A percentile compares a stretch with the other conserved stretches of the same genome.
Evolutionary conservation across 2,113 vertebrate species (phyloP).

Genomic region (Tragelaphus scriptus): DNA sequence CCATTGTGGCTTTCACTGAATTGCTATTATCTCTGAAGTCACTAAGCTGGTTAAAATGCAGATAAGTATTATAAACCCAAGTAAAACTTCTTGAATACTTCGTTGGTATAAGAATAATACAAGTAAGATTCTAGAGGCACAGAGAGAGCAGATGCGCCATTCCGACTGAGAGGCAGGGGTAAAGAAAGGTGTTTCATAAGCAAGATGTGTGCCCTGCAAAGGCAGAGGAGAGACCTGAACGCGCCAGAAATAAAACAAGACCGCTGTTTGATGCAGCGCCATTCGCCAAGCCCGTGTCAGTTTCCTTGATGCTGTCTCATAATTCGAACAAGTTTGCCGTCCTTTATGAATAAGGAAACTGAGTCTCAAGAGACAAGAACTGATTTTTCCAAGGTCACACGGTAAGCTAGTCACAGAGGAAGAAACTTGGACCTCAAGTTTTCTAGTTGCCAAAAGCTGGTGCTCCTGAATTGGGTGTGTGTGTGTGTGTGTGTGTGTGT

Average conservation of each 20-base stretch:
- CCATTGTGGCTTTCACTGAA: neutral
- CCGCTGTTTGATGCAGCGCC: neutral
- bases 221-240: neutral
- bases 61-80: neutral
- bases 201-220: neutral
- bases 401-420: neutral
- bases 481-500: neutral
- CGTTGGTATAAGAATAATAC: neutral
- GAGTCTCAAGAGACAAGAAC: neutral
- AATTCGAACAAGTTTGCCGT: neutral
- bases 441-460: neutral
- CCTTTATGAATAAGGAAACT: neutral
- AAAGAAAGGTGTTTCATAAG: neutral
- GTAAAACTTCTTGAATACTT: neutral
- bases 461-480: neutral
- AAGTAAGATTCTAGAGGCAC: neutral
- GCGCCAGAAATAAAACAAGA: neutral
- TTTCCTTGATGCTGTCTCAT: neutral
- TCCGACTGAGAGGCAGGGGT: neutral
- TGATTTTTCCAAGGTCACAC: neutral
- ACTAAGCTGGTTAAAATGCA: neutral
- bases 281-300: neutral
- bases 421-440: neutral
- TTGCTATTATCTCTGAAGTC: neutral
- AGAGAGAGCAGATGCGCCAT: neutral